These are phyloP conservation scores for Acanthopagrus latus DNA, from an alignment of 2,797 vertebrate genomes.

Conservation along the genomic window DNA sequence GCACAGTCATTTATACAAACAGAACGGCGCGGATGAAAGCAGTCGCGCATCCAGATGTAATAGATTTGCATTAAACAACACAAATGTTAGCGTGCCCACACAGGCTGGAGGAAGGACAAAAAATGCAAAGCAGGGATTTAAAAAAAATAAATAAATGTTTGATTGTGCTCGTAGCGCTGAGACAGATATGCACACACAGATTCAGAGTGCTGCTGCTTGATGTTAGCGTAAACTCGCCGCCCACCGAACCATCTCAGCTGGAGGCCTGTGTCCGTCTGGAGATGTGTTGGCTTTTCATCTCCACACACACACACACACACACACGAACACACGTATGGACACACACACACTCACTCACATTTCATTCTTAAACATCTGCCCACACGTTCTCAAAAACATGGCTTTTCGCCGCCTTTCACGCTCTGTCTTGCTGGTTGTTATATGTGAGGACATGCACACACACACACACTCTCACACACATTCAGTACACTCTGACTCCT, in stretches of 20 bases:
- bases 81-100: slow-evolving; percentile 25
- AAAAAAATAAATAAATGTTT: too few relatives aligned
- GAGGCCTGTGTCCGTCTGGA: slow-evolving; percentile 53
- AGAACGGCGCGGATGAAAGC: not conserved
- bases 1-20: slow-evolving; percentile 22
- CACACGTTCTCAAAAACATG: slow-evolving; percentile 19
- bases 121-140: slow-evolving; percentile 8
- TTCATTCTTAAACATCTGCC: slow-evolving; percentile 57
- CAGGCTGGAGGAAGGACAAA: not conserved
- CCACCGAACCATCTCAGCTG: slow-evolving; percentile 52
- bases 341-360: slow-evolving; percentile 36
- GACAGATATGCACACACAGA: slow-evolving; percentile 20
- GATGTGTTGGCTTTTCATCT: slow-evolving; percentile 45
- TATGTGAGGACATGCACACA: slow-evolving; percentile 14
- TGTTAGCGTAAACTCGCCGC: slow-evolving; percentile 42
- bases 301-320: not conserved
- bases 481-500: slow-evolving; percentile 9
- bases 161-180: slow-evolving; percentile 14
- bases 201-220: slow-evolving; percentile 20
- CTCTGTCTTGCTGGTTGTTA: slow-evolving; percentile 17
- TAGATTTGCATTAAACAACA: slow-evolving; percentile 10
- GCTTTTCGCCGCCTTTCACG: slow-evolving; percentile 13
- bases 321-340: slow-evolving; percentile 3
- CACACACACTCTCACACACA: slow-evolving; percentile 2
- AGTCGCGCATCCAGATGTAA: not conserved